phyloP scores from a whole-genome alignment of 2,113 vertebrate species.

The Sinosuthora webbiana region DNA sequence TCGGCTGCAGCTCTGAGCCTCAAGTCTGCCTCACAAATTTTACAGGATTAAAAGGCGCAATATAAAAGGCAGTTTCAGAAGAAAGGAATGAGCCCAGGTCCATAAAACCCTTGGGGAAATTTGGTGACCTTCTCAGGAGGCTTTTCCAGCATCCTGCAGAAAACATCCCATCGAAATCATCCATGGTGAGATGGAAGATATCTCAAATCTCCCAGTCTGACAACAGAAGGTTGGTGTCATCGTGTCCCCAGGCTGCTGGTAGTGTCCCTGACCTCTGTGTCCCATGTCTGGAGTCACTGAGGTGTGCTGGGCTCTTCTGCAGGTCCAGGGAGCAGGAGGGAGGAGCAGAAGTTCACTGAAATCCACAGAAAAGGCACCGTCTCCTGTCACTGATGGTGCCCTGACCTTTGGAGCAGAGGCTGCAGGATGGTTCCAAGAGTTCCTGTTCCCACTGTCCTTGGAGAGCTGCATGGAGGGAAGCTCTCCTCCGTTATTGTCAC shows the following conservation, averaged over 20 bases:
- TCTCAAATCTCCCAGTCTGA: neutral
- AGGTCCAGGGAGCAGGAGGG: neutral
- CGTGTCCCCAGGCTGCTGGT: neutral
- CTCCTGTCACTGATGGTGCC: neutral
- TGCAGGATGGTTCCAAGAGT: neutral
- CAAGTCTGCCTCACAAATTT: neutral
- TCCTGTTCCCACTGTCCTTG: neutral
- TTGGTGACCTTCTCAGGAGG: neutral
- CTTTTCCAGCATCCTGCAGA: neutral
- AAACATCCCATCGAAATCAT: neutral
- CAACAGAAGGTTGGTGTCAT: neutral
- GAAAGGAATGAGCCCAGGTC: neutral
- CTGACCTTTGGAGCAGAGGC: neutral
- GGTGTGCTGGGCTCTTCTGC: neutral
- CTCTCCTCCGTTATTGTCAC: neutral
- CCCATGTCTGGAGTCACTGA: neutral
- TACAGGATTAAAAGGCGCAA: neutral
- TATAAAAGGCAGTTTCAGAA: neutral
- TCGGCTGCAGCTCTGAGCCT: conserved; percentile 3
- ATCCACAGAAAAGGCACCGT: neutral
- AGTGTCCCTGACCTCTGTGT: neutral
- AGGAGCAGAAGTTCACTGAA: neutral
- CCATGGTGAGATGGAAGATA: neutral
- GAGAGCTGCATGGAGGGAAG: neutral
- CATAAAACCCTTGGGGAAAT: neutral